These are phyloP conservation scores for Hirudo medicinalis DNA, from an alignment of 1,140 invertebrate genomes.

Conservation along the genomic window DNA sequence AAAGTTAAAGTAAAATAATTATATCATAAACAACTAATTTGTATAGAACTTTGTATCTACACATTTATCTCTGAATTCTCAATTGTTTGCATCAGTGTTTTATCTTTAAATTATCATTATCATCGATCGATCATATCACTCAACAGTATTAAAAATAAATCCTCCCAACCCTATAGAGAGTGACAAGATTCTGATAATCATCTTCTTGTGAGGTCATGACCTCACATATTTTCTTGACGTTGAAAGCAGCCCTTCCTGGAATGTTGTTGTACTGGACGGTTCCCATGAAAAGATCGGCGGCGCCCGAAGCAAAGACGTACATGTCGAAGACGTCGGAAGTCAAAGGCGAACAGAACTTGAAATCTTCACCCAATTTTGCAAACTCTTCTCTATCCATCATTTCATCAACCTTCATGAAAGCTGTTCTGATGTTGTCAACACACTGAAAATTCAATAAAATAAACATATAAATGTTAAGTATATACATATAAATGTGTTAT, in stretches of 20 bases:
- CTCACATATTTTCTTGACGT: slow-evolving; percentile 26
- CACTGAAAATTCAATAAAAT: slow-evolving; percentile 26
- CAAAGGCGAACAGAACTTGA: slow-evolving; percentile 53
- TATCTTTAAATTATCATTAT: too few species aligned
- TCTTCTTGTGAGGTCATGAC: slow-evolving; percentile 25
- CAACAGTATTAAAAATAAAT: too few species aligned
- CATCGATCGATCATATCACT: too few species aligned
- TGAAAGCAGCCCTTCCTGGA: slow-evolving; percentile 47
- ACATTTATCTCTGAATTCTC: too few species aligned
- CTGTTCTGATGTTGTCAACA: slow-evolving; percentile 23
- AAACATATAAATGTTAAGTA: too few species aligned
- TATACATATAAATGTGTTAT: too few species aligned
- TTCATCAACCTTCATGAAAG: slow-evolving; percentile 26
- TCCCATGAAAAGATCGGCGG: slow-evolving; percentile 58
- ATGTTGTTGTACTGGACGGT: slow-evolving; percentile 78
- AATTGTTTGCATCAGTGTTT: too few species aligned
- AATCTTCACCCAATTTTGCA: slow-evolving; percentile 25
- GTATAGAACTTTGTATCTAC: too few species aligned
- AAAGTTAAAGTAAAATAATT: neutral
- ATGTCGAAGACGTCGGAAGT: slow-evolving; percentile 44
- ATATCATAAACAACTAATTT: too few species aligned
- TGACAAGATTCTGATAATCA: slow-evolving; percentile 26
- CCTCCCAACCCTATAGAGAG: slow-evolving; percentile 22
- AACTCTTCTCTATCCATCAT: slow-evolving; percentile 22
- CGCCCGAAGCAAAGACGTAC: slow-evolving; percentile 59